These are phyloP conservation scores for Platyscapa corneri DNA, from an alignment of 1,140 invertebrate genomes.

Conservation along the genomic window DNA sequence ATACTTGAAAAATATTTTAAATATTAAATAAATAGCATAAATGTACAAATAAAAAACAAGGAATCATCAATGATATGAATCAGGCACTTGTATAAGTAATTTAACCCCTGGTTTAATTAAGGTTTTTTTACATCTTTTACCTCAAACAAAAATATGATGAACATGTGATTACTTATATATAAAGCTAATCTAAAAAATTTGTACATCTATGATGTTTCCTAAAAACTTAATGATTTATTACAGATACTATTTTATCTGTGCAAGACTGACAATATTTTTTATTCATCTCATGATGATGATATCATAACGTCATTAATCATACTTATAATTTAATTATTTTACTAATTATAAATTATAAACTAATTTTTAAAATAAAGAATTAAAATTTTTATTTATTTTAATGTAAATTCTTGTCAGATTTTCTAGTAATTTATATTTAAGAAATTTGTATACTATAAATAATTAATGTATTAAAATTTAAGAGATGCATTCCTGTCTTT, in stretches of 20 bases:
- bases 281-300: neutral
- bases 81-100: slow-evolving; percentile 56
- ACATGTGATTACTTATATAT: slow-evolving; percentile 50
- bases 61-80: slow-evolving; percentile 34
- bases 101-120: slow-evolving; percentile 19
- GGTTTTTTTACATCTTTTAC: slow-evolving; percentile 37
- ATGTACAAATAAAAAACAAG: slow-evolving; percentile 5
- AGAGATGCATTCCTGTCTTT: slow-evolving; percentile 1
- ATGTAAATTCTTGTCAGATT: neutral
- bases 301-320: neutral
- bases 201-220: slow-evolving; percentile 47
- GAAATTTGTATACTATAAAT: slow-evolving; percentile 18
- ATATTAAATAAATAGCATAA: slow-evolving; percentile 20
- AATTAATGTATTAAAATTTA: neutral
- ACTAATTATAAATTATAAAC: slow-evolving; percentile 32
- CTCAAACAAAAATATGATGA: slow-evolving; percentile 58
- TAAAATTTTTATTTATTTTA: slow-evolving; percentile 15
- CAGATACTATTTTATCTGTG: slow-evolving; percentile 8
- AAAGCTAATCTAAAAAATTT: slow-evolving; percentile 53
- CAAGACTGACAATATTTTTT: neutral
- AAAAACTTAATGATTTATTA: slow-evolving; percentile 35
- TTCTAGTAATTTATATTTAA: neutral
- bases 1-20: neutral
- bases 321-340: slow-evolving; percentile 20
- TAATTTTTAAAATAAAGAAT: slow-evolving; percentile 10